Base-by-base conservation (phyloP, 1,140 invertebrate genomes). In the Mycetomoellerius zeteki region DNA sequence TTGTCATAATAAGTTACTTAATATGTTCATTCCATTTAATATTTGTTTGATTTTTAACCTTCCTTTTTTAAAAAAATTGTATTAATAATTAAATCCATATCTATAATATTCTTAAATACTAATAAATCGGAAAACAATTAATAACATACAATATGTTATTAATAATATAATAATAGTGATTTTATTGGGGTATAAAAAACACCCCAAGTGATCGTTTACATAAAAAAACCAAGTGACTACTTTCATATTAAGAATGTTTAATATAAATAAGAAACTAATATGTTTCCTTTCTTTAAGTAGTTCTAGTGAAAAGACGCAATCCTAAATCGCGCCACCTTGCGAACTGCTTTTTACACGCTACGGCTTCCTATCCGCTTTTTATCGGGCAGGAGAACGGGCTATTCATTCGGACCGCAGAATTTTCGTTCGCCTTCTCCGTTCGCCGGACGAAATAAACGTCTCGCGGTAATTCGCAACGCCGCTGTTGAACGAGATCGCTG, bases 391-490 rank as follows among this genome's bases (percentile, higher is more conserved):
- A 33, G 72, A 84, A 60, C 67, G 37, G 69, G 54, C 80, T 73
- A 82, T 82, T 82, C 80, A 82, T 82, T 16, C 67, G 24, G 24
- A 19, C 56, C 12, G 54, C 54, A 54, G 54, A 75, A 47, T 75
- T 84, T 84, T 69, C 60, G 71, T 69, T 89, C 8, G 24, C 30
- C 67, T 43, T 47, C 50, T 37, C 52, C 21, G 60, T 78, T 33
- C 47, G 21, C 24, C 54, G 37, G 33, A n/a, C 47, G 56, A 89
- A 75, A 89, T 84, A 85, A 89, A 86, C 81, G 81, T 56, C 71
- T 33, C 88, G 84, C 73, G 58, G 62, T 78, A 86, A 82, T 89
- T 82, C 84, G 88, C 62, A 58, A 86, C 84, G 88, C 65, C 50
- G 27, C 47, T 43, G 43, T 65, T 64, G 50, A 86, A 78, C 87